phyloP scores from a whole-genome alignment of 23 tunicate species.

The Styela plicata region DNA sequence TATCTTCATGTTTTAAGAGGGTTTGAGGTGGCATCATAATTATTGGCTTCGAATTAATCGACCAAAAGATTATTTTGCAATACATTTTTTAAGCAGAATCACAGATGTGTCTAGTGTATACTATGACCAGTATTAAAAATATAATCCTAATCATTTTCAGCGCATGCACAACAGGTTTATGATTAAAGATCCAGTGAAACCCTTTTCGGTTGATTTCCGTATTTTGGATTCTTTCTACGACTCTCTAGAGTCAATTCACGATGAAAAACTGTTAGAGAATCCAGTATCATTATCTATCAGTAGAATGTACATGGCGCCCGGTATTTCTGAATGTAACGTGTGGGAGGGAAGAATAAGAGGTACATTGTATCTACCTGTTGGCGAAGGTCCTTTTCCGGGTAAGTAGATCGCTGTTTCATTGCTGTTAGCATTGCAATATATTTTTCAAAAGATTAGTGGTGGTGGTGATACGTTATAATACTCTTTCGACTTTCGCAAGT shows the following conservation, averaged over 20 bases:
- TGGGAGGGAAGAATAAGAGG: slow-evolving; percentile 21
- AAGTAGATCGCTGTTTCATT: too few species aligned
- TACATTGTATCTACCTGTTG: slow-evolving; percentile 14
- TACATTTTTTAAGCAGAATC: too few species aligned
- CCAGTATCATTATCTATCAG: neutral
- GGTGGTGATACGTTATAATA: too few species aligned
- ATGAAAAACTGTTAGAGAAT: neutral
- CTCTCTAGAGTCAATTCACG: neutral
- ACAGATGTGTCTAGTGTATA: too few species aligned
- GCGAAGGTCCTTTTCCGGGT: slow-evolving; percentile 23
- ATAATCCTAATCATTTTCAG: neutral
- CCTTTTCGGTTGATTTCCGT: slow-evolving; percentile 7
- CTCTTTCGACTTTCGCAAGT: too few species aligned
- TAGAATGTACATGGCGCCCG: slow-evolving; percentile 12
- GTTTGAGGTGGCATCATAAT: too few species aligned
- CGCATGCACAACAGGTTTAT: neutral
- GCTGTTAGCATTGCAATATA: too few species aligned
- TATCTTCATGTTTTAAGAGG: too few species aligned
- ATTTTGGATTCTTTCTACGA: neutral
- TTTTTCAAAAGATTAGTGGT: too few species aligned
- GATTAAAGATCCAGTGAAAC: slow-evolving; percentile 17
- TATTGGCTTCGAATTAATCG: too few species aligned
- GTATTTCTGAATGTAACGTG: neutral
- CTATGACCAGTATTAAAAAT: too few species aligned
- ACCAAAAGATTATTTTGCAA: too few species aligned